These are phyloP conservation scores for Nycticorax nycticorax DNA, from an alignment of 2,113 vertebrate genomes.

Conservation along the genomic window DNA sequence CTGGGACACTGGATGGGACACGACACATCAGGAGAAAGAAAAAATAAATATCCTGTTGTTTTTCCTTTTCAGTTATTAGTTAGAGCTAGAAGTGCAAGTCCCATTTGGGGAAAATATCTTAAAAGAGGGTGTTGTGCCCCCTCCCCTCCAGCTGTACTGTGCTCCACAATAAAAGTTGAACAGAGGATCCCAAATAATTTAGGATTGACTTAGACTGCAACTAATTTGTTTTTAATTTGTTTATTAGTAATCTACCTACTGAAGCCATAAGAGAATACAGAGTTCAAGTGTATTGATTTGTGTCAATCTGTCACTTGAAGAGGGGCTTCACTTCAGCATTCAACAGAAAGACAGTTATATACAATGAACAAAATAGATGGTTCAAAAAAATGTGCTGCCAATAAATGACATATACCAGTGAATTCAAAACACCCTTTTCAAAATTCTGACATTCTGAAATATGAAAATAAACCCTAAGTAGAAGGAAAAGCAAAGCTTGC, in stretches of 20 bases:
- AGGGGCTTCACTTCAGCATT: not conserved
- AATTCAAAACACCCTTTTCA: slow-evolving; percentile 63
- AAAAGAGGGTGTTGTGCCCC: not conserved
- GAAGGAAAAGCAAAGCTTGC: slow-evolving; percentile 79
- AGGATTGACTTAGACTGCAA: not conserved
- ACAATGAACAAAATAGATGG: slow-evolving; percentile 40
- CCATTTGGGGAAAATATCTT: not conserved
- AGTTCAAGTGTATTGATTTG: slow-evolving; percentile 38
- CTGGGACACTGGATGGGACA: not conserved
- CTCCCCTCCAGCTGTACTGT: not conserved
- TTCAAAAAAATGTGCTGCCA: slow-evolving; percentile 33
- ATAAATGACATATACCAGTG: slow-evolving; percentile 67
- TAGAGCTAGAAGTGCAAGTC: not conserved
- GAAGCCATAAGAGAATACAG: slow-evolving; percentile 30
- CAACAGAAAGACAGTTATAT: slow-evolving; percentile 8
- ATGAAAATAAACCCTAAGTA: slow-evolving; percentile 55
- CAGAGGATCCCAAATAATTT: not conserved
- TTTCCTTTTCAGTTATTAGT: not conserved
- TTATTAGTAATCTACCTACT: slow-evolving; percentile 5
- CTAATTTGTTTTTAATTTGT: slow-evolving; percentile 56
- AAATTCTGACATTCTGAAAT: slow-evolving; percentile 43
- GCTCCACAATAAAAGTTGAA: not conserved
- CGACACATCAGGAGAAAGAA: not conserved
- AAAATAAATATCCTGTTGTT: not conserved
- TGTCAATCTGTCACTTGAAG: not conserved